phyloP scores from a whole-genome alignment of 2,888 invertebrate species.

The Byasa hedistus region DNA sequence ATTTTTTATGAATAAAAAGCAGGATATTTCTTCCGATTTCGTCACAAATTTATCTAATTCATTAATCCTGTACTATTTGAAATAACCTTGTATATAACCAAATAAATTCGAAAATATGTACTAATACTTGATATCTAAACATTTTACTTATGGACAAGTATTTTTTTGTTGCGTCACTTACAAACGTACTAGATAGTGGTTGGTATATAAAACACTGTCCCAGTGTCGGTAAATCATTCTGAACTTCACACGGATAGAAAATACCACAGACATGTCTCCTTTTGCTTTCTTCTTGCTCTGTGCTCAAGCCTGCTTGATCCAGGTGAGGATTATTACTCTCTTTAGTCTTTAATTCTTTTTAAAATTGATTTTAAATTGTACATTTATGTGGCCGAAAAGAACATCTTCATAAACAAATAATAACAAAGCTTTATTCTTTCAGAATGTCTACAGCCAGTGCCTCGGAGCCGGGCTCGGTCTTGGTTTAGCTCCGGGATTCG shows the following conservation, averaged over 20 bases:
- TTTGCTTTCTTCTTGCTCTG: conserved; percentile 43
- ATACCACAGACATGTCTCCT: conserved; percentile 40
- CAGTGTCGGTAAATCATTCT: conserved; percentile 3
- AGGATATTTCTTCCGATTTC: too few relatives aligned
- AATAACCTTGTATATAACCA: too few relatives aligned
- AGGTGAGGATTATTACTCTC: conserved; percentile 39
- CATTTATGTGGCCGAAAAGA: too few relatives aligned
- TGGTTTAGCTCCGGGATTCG: conserved; percentile 12
- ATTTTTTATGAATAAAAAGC: too few relatives aligned
- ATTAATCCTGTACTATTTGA: too few relatives aligned
- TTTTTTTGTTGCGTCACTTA: neutral
- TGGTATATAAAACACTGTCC: conserved; percentile 8
- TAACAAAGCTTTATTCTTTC: neutral
- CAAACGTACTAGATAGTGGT: neutral
- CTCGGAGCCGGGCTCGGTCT: conserved; percentile 3
- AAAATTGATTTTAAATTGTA: neutral
- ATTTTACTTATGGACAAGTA: neutral
- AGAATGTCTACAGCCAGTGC: too few relatives aligned
- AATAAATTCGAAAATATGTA: too few relatives aligned
- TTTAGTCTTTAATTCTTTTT: neutral
- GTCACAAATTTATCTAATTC: too few relatives aligned
- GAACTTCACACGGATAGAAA: conserved; percentile 22
- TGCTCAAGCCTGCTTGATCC: conserved; percentile 49
- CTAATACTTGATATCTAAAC: neutral
- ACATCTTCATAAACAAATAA: neutral